These are phyloP conservation scores for Malurus melanocephalus DNA, from an alignment of 2,113 vertebrate genomes.

Conservation along the genomic window DNA sequence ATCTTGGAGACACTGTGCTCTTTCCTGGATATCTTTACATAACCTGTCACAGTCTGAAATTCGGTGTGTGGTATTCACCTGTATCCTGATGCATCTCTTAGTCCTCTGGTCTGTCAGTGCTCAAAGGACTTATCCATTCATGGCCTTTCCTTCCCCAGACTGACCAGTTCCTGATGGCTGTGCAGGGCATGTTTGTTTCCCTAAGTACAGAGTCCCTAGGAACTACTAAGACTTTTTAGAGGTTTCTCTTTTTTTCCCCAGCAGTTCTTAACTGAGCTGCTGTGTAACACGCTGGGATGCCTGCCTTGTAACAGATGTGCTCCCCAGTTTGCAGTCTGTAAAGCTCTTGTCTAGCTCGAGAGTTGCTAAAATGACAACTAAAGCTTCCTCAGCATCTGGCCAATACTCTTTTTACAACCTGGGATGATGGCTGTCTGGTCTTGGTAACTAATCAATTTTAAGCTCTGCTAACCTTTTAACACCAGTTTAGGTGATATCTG, in stretches of 20 bases:
- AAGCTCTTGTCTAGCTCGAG: background rate
- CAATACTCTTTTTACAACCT: background rate
- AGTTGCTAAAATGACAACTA: background rate
- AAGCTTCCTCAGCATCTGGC: background rate
- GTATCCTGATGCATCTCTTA: background rate
- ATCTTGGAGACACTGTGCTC: background rate
- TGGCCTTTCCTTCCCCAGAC: background rate
- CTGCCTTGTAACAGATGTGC: background rate
- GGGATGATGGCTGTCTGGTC: background rate
- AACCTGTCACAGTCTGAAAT: background rate
- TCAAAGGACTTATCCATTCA: background rate
- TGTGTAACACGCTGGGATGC: background rate
- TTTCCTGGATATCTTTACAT: background rate
- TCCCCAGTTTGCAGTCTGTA: background rate
- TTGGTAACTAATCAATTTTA: constrained; percentile 54
- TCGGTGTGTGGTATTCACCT: background rate
- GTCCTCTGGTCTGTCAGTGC: background rate
- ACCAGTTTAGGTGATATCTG: constrained; percentile 43
- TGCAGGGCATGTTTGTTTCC: background rate
- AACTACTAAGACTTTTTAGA: background rate
- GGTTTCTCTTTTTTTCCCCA: background rate
- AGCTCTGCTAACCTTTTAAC: constrained; percentile 56
- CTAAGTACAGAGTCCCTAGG: rapidly evolving
- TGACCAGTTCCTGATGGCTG: background rate
- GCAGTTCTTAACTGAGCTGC: background rate